Base-by-base conservation (phyloP, 2,888 invertebrate genomes). In the Agonum fuliginosum region DNA sequence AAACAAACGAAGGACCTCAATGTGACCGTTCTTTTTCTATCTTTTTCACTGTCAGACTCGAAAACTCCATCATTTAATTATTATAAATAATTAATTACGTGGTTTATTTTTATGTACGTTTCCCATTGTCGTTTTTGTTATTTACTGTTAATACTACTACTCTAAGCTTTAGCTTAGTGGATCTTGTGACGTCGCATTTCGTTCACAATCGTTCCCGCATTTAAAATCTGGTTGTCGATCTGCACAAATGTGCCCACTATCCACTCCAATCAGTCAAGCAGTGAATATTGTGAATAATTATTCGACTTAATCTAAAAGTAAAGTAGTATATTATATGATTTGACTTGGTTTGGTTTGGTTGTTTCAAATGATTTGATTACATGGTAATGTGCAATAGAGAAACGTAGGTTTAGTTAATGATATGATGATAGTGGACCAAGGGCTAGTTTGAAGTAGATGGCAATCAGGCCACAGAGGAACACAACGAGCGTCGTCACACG, bases 1-100 rank as follows among this genome's bases (percentile, higher is more conserved):
- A 48, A 79, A 80, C 73, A 81, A 83, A 82, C 81, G 67, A 84
- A 82, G 84, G 85, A 85, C 84, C 84, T 85, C 84, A 84, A 82
- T 83, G 81, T 82, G 83, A 84, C 82, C 83, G 84, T 83, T 82
- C 81, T 78, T 83, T 83, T 84, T 82, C 82, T 83, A 82, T 82
- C 83, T 82, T 84, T 84, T 84, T 84, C 83, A 84, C 82, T 83
- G 83, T 84, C 83, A 82, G 83, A 82, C 62, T 58, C 71, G 71
- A 71, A 67, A 48, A 71, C 51, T 48, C 71, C 71, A 71, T 51
- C 71, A 51, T 71, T 71, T 71, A 27, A 62, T 71, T 71, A 71
- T 71, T 48, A 71, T 48, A 17, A 46, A 71, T 24, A 37, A 69
- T 24, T 8, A 72, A 71, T 41, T 48, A 48, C 71, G 20, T 72